Conservation (phyloP, 35 echinoderm and acorn worm species). For the Acanthaster planci region DNA sequence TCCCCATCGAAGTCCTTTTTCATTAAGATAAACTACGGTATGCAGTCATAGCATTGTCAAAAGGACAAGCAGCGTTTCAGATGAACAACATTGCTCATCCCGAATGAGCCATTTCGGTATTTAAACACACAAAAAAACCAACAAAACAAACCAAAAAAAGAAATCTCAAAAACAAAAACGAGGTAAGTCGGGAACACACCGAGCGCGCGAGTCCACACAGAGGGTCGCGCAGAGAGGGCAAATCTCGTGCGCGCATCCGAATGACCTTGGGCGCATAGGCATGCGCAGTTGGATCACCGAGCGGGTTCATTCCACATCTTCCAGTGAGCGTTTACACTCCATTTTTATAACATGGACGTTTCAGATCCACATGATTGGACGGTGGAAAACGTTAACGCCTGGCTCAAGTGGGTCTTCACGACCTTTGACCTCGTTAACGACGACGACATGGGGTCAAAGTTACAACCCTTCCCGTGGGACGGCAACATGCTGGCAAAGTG, state of each 20-base stretch:
- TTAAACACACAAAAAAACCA: no score
- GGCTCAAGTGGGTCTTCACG: background rate
- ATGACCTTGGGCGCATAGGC: no score
- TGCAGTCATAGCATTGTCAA: no score
- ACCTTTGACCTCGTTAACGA: background rate
- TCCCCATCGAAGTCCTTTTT: no score
- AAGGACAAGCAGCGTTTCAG: no score
- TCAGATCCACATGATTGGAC: conserved; percentile 16
- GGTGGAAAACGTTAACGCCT: background rate
- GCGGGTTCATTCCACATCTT: background rate
- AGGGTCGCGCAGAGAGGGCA: background rate
- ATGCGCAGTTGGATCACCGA: background rate
- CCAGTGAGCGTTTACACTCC: background rate
- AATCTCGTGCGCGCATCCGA: background rate
- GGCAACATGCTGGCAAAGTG: background rate
- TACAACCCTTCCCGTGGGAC: background rate
- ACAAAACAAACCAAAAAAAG: no score
- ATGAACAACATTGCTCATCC: no score
- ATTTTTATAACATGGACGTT: background rate
- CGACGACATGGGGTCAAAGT: background rate
- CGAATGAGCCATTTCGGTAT: no score
- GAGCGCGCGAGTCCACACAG: background rate
- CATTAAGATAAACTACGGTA: no score
- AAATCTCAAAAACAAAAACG: background rate
- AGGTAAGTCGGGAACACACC: background rate